These are phyloP conservation scores for Achroia grisella DNA, from an alignment of 1,140 invertebrate species.

Conservation along the genomic window DNA sequence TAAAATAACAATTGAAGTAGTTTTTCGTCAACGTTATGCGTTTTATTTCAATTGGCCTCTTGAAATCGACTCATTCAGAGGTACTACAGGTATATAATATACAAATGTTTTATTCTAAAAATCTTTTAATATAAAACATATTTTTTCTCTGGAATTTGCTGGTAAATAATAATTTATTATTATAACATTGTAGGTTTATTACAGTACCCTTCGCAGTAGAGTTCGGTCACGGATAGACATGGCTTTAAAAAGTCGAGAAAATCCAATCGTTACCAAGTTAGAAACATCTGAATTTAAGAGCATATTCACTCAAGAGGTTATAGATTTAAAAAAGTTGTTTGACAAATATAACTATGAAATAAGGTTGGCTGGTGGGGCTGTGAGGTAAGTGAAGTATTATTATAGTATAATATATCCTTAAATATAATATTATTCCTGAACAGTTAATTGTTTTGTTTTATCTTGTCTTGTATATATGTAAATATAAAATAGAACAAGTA, in stretches of 20 bases:
- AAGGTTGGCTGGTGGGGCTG: conserved; percentile 95
- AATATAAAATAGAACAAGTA: too few relatives aligned
- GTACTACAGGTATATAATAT: too few relatives aligned
- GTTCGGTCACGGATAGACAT: conserved; percentile 51
- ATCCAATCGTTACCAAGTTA: conserved; percentile 82
- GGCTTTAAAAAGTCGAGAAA: conserved; percentile 70
- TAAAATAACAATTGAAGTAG: too few relatives aligned
- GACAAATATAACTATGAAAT: conserved; percentile 89
- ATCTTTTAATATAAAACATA: too few relatives aligned
- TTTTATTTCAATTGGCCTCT: too few relatives aligned
- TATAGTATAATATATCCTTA: background rate
- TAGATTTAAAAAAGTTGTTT: conserved; percentile 82
- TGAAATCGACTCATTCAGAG: too few relatives aligned
- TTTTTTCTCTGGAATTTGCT: too few relatives aligned
- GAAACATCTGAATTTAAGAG: conserved; percentile 83
- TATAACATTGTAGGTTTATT: conserved; percentile 21
- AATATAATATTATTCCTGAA: too few relatives aligned
- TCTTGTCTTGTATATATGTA: background rate
- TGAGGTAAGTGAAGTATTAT: conserved; percentile 71
- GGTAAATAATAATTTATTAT: too few relatives aligned
- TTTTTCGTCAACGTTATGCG: too few relatives aligned
- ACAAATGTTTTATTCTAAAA: too few relatives aligned
- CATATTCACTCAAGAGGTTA: conserved; percentile 88
- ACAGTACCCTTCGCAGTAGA: conserved; percentile 17
- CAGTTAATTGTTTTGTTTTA: too few relatives aligned